phyloP scores from a whole-genome alignment of 2,888 invertebrate genomes.

The Hypomecis atomaria region DNA sequence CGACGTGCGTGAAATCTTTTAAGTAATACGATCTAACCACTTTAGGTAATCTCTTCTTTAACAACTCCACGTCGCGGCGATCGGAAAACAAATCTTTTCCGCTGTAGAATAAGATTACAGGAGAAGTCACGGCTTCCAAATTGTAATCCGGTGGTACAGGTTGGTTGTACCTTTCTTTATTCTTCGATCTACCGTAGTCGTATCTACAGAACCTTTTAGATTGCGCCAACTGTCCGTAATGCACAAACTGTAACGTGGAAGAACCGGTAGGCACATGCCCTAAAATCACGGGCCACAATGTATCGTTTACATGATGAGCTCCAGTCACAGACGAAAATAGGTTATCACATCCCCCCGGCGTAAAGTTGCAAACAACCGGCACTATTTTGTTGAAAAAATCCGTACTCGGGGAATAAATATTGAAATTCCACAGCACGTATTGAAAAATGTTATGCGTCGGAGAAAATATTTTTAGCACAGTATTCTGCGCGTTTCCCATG shows the following conservation, averaged over 20 bases:
- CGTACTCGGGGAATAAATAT: constrained; percentile 53
- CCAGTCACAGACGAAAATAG: constrained; percentile 59
- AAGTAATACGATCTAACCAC: constrained; percentile 76
- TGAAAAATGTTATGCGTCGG: constrained; percentile 52
- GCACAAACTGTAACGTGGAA: constrained; percentile 79
- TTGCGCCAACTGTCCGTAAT: constrained; percentile 68
- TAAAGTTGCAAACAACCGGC: constrained; percentile 53
- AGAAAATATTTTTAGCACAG: constrained; percentile 59
- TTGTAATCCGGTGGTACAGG: constrained; percentile 65
- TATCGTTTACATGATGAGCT: constrained; percentile 61
- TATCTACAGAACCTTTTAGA: constrained; percentile 67
- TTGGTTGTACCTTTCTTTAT: constrained; percentile 73
- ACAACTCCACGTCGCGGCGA: constrained; percentile 73
- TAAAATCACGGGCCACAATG: constrained; percentile 84
- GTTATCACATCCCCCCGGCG: constrained; percentile 56
- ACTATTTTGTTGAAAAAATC: constrained; percentile 58
- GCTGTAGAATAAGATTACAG: constrained; percentile 66
- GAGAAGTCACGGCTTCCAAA: constrained; percentile 55
- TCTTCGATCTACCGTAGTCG: constrained; percentile 58
- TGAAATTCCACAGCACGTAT: constrained; percentile 51
- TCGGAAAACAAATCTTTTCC: constrained; percentile 77
- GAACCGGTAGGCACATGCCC: constrained; percentile 86
- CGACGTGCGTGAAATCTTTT: constrained; percentile 86
- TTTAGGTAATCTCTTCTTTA: constrained; percentile 75
- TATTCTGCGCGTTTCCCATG: constrained; percentile 31